These are phyloP conservation scores for Poecile atricapillus DNA, from an alignment of 2,113 vertebrate genomes.

Conservation along the genomic window DNA sequence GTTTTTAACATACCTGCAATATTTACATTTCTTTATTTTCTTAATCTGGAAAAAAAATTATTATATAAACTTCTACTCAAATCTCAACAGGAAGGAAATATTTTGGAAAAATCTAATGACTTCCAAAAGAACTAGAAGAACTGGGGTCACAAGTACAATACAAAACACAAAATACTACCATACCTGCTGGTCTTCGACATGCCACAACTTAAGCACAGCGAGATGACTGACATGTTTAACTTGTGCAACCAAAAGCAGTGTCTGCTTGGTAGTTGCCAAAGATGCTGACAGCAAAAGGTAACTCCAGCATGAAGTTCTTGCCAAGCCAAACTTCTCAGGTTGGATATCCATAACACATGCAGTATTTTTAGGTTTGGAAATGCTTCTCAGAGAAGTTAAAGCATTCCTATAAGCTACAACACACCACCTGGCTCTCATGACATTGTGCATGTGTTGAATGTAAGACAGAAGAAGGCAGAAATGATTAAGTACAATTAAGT, in stretches of 20 bases:
- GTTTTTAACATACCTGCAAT: not conserved
- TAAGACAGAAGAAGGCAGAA: constrained; percentile 46
- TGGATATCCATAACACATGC: constrained; percentile 43
- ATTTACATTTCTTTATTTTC: not conserved
- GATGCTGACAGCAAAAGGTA: not conserved
- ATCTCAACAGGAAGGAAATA: not conserved
- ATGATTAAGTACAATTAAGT: constrained; percentile 34
- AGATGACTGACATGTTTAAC: constrained; percentile 76
- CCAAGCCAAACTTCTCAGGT: not conserved
- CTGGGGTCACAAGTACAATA: not conserved
- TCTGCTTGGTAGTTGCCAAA: not conserved
- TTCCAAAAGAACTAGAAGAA: not conserved
- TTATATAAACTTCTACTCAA: not conserved
- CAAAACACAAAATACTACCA: not conserved
- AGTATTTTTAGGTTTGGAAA: not conserved
- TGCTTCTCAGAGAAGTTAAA: not conserved
- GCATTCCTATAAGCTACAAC: not conserved
- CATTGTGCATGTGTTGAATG: not conserved
- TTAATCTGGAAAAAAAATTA: not conserved
- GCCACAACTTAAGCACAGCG: constrained; percentile 76
- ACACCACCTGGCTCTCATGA: not conserved
- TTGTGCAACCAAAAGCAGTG: not conserved
- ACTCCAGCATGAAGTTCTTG: not conserved
- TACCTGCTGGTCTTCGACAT: constrained; percentile 75
- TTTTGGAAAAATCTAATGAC: not conserved